Evolutionary conservation across 2,113 vertebrate species (phyloP), one percentile per base, ranked within the genome.

Genomic region (Lophius piscatorius): DNA sequence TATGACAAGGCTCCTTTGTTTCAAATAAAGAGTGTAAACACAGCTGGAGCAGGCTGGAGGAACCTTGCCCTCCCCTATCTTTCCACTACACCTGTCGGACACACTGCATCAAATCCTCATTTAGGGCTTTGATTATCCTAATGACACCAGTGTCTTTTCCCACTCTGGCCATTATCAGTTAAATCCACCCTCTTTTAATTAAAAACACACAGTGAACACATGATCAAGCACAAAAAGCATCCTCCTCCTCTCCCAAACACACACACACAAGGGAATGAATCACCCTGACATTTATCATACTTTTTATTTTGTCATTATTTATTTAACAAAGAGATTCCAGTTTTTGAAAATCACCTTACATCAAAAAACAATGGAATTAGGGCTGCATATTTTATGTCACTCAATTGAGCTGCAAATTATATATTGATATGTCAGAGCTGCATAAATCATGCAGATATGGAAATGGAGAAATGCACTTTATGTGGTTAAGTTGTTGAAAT

Each of bases 1-100:
- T 91, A 87, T 90, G 89, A 89, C 85, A 87, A 83, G 75, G 78
- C 75, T 52, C 70, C 64, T 90, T 92, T 91, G 90, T 91, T 87
- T 70, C 24, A 52, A 47, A 88, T 75, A 88, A 79, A 85, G 73
- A 81, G 69, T 67, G 87, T 86, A 91, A 92, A 92, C 89, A 91
- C 89, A 91, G 89, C 89, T 90, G 90, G 88, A 84, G 63, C 77
- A 62, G 46, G 73, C 68, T 50, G 56, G 44, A 66, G 76, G 67
- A 83, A 83, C 78, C 80, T 77, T 65, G 70, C 74, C 70, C 48
- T 83, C 85, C 85, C 66, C 75, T 82, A 80, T 87, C 85, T 84
- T 78, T 78, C 79, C 63, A 75, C 76, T 90, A 90, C 87, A 90
- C 89, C 89, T 91, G 90, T 85, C 83, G 42, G 78, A 84, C 80